These are phyloP conservation scores for Selene dorsalis DNA, from an alignment of 2,797 vertebrate species.

Conservation along the genomic window DNA sequence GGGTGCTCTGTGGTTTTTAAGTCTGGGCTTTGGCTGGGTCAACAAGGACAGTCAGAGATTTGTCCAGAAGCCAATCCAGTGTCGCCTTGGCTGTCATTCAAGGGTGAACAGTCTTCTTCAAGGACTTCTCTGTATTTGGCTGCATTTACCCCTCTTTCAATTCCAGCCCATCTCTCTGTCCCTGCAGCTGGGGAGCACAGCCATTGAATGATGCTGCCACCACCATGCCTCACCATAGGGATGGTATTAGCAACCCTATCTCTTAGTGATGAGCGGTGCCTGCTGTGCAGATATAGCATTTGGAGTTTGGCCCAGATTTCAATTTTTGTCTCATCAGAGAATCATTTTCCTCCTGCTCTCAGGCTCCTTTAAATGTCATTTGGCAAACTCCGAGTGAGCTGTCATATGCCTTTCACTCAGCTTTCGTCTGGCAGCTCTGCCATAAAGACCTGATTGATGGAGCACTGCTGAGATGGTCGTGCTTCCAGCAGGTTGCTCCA, in stretches of 20 bases:
- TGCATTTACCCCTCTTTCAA: neutral
- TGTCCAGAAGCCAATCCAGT: neutral
- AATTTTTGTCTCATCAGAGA: neutral
- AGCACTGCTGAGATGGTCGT: neutral
- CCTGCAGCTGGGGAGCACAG: neutral
- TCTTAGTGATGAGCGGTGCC: neutral
- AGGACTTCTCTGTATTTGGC: neutral
- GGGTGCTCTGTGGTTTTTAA: neutral
- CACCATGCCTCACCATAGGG: neutral
- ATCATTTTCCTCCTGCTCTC: neutral
- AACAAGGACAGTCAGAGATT: neutral
- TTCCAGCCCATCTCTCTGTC: neutral
- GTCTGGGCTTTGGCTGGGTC: neutral
- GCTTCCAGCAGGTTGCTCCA: neutral
- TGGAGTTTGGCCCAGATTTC: neutral
- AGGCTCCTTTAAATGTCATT: neutral
- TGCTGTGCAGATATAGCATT: neutral
- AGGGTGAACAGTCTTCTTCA: neutral
- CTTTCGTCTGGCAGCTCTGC: neutral
- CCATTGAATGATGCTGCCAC: neutral
- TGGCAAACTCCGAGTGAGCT: neutral
- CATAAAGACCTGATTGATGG: neutral
- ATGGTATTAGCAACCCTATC: neutral
- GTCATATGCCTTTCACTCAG: neutral
- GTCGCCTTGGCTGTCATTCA: neutral